These are phyloP conservation scores for Drosophila dives DNA, from an alignment of 2,888 invertebrate species.

Conservation along the genomic window DNA sequence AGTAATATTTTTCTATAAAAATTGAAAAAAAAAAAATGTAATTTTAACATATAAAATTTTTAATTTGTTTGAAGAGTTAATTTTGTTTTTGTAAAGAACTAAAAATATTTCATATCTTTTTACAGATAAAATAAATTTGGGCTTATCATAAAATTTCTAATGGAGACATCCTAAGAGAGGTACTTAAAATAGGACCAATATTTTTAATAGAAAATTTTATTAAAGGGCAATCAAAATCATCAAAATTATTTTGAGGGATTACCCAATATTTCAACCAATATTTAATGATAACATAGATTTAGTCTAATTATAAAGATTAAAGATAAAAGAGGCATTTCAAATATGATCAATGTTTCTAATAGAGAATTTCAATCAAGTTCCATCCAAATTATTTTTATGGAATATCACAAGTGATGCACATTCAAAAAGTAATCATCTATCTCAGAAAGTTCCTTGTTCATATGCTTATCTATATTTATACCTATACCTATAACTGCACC, in stretches of 20 bases:
- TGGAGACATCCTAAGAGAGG: not conserved
- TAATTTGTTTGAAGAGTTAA: not conserved
- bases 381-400: not conserved
- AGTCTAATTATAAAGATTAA: not conserved
- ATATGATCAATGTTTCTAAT: fast-evolving
- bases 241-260: no score
- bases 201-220: not conserved
- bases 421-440: not conserved
- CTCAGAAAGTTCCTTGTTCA: fast-evolving
- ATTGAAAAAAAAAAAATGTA: no score
- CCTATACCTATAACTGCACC: not conserved
- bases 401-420: not conserved
- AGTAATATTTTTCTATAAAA: no score
- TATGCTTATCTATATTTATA: not conserved
- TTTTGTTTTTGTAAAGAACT: not conserved
- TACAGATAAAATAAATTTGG: not conserved
- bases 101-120: not conserved
- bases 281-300: not conserved
- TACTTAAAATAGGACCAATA: not conserved
- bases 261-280: not conserved
- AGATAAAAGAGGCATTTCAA: not conserved
- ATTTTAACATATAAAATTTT: not conserved
- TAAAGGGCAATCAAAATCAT: not conserved
- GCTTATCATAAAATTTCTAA: not conserved
- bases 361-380: not conserved